Percentiles rank a stretch among this genome's conserved stretches.
These are phyloP conservation scores for Dermatemys mawii DNA, from an alignment of 2,113 vertebrate species.

Conservation along the genomic window DNA sequence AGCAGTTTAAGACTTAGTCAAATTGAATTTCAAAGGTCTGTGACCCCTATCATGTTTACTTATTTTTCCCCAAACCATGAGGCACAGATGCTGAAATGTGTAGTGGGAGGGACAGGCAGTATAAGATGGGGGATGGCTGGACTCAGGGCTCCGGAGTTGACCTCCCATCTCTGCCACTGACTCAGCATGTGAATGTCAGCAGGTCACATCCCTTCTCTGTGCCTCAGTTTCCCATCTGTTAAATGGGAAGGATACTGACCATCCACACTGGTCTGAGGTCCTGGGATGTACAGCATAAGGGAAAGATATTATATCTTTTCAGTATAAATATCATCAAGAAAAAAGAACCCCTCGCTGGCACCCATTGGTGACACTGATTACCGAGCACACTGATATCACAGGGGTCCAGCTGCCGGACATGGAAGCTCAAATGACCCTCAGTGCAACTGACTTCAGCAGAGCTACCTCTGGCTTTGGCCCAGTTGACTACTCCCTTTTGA, in stretches of 20 bases:
- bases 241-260: neutral
- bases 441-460: neutral
- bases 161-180: neutral
- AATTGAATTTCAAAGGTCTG: neutral
- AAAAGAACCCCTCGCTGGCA: neutral
- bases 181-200: neutral
- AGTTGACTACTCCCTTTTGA: neutral
- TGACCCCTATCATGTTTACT: neutral
- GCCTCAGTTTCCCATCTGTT: neutral
- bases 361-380: neutral
- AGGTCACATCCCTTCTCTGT: neutral
- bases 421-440: neutral
- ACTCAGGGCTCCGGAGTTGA: no score
- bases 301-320: neutral
- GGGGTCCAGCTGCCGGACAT: neutral
- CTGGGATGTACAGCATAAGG: neutral
- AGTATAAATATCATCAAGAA: neutral
- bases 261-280: neutral
- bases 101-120: neutral
- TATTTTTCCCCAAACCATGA: neutral
- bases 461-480: neutral
- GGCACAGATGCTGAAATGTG: neutral
- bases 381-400: neutral
- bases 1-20: neutral
- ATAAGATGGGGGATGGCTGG: neutral